Conservation (phyloP, 2,888 invertebrate genomes). For the Hypsopygia costalis region DNA sequence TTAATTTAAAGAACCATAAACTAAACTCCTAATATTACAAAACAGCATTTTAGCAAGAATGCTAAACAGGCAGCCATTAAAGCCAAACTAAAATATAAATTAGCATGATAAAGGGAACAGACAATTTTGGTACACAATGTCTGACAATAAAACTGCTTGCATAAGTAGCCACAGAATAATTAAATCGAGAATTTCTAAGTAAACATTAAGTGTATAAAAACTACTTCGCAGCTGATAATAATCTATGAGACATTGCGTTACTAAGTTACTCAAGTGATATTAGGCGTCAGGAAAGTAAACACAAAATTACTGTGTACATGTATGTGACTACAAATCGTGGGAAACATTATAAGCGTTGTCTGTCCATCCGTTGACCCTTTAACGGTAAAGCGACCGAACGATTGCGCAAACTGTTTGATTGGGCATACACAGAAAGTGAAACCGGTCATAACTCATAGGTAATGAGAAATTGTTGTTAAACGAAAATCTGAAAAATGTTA, state of each 20-base stretch:
- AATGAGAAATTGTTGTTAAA: constrained; percentile 9
- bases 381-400: constrained; percentile 46
- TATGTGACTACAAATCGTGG: constrained; percentile 53
- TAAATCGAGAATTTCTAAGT: constrained; percentile 28
- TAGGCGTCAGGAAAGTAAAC: constrained; percentile 28
- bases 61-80: constrained; percentile 18
- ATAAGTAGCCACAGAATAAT: constrained; percentile 28
- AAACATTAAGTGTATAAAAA: constrained; percentile 13
- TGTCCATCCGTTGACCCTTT: constrained; percentile 54
- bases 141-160: constrained; percentile 24
- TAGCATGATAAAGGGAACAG: constrained; percentile 18
- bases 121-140: constrained; percentile 10
- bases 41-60: constrained; percentile 13
- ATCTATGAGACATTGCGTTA: constrained; percentile 28
- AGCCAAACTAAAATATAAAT: constrained; percentile 20
- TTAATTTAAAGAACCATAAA: no score
- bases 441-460: constrained; percentile 8
- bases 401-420: constrained; percentile 45
- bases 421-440: constrained; percentile 20
- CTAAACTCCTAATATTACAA: no score
- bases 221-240: constrained; percentile 21
- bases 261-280: constrained; percentile 39
- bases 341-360: constrained; percentile 49
- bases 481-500: constrained; percentile 1
- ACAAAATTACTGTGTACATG: constrained; percentile 25